phyloP scores from a whole-genome alignment of 2,113 vertebrate species.

The Progne subis region DNA sequence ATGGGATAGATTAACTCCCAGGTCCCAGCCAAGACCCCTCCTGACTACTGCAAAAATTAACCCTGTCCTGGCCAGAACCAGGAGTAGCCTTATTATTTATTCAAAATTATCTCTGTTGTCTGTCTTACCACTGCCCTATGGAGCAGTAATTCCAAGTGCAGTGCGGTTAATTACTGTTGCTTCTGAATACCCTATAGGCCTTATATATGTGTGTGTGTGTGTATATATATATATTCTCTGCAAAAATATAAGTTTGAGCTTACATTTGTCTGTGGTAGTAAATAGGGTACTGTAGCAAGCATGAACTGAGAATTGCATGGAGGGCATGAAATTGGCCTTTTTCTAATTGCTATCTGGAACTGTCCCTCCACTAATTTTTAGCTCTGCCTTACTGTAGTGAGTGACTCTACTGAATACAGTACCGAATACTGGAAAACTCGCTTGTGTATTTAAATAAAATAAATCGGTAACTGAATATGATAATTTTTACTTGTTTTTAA shows the following conservation, averaged over 20 bases:
- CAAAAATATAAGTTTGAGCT: neutral
- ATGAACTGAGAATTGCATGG: neutral
- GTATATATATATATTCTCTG: neutral
- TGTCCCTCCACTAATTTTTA: neutral
- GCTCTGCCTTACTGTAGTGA: neutral
- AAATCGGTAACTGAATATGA: neutral
- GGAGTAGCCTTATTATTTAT: neutral
- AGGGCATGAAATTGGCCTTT: neutral
- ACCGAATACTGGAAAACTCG: neutral
- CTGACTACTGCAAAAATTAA: neutral
- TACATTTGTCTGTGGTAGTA: neutral
- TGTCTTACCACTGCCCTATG: neutral
- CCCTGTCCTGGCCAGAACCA: neutral
- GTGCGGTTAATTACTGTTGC: neutral
- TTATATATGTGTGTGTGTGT: neutral
- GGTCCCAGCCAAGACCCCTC: neutral
- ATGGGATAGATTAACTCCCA: neutral
- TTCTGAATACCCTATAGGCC: neutral
- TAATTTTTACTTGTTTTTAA: neutral
- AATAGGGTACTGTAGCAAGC: neutral
- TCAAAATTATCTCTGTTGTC: neutral
- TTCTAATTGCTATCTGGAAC: neutral
- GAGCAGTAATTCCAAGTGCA: neutral
- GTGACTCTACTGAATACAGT: neutral
- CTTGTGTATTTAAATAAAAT: neutral